phyloP scores from a whole-genome alignment of 1,140 invertebrate genomes.

The Pemphigus obesinymphae region DNA sequence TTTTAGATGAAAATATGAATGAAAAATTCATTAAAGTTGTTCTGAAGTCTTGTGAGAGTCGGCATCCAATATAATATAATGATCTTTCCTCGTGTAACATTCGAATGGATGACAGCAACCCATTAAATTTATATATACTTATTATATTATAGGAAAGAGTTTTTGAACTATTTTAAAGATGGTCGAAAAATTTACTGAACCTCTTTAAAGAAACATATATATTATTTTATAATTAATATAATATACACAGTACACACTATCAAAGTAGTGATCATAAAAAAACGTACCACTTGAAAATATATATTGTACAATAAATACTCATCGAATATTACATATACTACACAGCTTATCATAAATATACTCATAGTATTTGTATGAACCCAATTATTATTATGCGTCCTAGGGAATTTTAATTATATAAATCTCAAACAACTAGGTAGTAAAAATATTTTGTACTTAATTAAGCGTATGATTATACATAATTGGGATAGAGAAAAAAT shows the following conservation, averaged over 20 bases:
- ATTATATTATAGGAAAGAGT: neutral
- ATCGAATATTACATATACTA: no score
- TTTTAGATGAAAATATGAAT: slow-evolving; percentile 12
- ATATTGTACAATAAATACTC: no score
- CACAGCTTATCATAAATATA: no score
- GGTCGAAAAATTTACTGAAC: neutral
- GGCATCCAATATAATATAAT: neutral
- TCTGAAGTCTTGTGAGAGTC: neutral
- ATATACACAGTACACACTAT: neutral
- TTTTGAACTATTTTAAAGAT: neutral
- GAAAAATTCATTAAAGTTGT: slow-evolving; percentile 27
- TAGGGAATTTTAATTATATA: no score
- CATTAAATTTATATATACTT: neutral
- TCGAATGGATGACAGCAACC: neutral
- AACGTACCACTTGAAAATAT: no score
- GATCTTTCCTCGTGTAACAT: neutral
- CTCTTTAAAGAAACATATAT: neutral
- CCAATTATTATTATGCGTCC: no score
- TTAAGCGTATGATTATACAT: no score
- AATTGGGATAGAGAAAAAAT: no score
- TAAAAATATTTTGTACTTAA: no score
- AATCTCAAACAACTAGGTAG: no score
- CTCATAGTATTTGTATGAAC: no score
- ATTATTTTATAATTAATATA: neutral
- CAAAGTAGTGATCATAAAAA: no score